Evolutionary conservation across 2,113 vertebrate species (phyloP), one percentile per base, ranked within the genome.

Genomic region (Chloropsis cyanopogon): DNA sequence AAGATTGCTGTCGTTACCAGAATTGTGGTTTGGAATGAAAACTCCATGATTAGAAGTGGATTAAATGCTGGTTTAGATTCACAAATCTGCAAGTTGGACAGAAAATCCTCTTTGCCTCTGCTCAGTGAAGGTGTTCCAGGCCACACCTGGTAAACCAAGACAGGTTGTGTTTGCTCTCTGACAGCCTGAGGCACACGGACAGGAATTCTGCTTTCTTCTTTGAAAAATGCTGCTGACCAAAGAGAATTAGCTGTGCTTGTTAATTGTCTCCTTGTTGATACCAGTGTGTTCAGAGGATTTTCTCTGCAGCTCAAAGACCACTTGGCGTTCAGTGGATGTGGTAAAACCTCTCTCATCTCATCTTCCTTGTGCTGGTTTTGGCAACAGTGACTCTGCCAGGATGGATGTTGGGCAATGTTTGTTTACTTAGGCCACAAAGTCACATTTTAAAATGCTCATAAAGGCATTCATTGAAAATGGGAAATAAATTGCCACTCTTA

Each of bases 1-100:
- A 75, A 63, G 37, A 56, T 56, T 0, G 0, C 33, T 60, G 26
- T 12, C 21, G 23, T 59, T 50, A 41, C 14, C 11, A 18, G 23
- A 65, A 66, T 3, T 7, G 6, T 46, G 57, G 59, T 18, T 39
- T 29, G 57, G 57, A 42, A 70, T 19, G 28, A 90, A 75, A 90
- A 75, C 15, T 46, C 28, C 69, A 50, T 50, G 42, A 54, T 63
- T 39, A 72, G 54, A 66, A 81, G 53, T 22, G 39, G 42, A 61
- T 35, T 39, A 42, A 46, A 44, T 41, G 35, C 26, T 64, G 33
- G 12, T 39, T 82, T 52, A 64, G 5, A 37, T 65, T 76, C 59
- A 72, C 8, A 82, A 59, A 63, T 68, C 64, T 14, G 1, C 9
- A 23, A 10, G 3, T 37, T 16, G 70, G 26, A 63, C 23, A 33